These are phyloP conservation scores for Ceratina calcarata DNA, from an alignment of 1,140 invertebrate species.

Conservation along the genomic window DNA sequence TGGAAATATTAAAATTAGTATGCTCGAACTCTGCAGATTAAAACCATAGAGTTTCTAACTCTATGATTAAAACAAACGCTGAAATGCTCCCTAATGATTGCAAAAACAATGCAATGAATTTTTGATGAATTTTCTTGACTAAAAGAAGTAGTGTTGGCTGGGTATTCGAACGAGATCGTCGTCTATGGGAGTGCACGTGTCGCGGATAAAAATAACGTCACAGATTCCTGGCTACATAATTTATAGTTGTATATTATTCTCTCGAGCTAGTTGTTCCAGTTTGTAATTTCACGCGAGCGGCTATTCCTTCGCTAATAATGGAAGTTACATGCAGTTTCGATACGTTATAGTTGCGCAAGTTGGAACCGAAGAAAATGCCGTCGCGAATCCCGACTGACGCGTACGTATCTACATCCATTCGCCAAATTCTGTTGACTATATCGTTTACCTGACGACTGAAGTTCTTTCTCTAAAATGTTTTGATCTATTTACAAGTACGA, in stretches of 20 bases:
- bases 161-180: background rate
- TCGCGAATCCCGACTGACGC: slow-evolving; percentile 35
- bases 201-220: slow-evolving; percentile 19
- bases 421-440: slow-evolving; percentile 51
- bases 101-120: no score
- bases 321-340: slow-evolving; percentile 24
- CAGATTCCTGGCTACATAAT: background rate
- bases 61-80: no score
- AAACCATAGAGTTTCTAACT: no score
- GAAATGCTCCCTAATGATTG: no score
- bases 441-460: background rate
- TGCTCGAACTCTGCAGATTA: no score
- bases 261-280: background rate
- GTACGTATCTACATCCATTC: slow-evolving; percentile 21
- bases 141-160: no score
- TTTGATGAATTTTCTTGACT: no score
- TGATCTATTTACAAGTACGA: no score
- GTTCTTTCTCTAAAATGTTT: slow-evolving; percentile 7
- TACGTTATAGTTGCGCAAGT: slow-evolving; percentile 47
- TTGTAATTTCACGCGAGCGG: background rate
- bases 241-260: slow-evolving; percentile 19
- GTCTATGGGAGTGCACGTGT: slow-evolving; percentile 29
- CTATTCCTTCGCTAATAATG: slow-evolving; percentile 4
- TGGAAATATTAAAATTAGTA: no score
- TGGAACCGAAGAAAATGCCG: slow-evolving; percentile 14